phyloP scores from a whole-genome alignment of 2,888 invertebrate species.

The Athetis lepigone region DNA sequence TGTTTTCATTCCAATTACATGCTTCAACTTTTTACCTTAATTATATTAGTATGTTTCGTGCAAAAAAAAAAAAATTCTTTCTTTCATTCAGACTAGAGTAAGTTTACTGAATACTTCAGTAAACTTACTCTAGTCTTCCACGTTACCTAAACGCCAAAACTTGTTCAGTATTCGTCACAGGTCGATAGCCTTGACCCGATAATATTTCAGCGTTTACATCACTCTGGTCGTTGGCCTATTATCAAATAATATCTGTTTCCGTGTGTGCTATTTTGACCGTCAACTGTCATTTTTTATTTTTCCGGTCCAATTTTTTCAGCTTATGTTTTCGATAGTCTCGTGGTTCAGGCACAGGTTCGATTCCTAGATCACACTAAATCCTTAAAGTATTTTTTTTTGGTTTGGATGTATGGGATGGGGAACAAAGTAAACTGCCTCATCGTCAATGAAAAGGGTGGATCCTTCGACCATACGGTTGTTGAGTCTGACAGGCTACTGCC shows the following conservation, averaged over 20 bases:
- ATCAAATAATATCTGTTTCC: slow-evolving; percentile 51
- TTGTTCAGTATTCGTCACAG: slow-evolving; percentile 35
- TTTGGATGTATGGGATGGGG: too few relatives aligned
- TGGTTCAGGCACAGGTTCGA: too few relatives aligned
- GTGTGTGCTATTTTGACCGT: slow-evolving; percentile 16
- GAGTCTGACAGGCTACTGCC: too few relatives aligned
- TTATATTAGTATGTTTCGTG: not conserved
- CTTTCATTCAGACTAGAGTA: not conserved
- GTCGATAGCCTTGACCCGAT: slow-evolving; percentile 59
- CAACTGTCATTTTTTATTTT: not conserved
- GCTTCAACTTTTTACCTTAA: too few relatives aligned
- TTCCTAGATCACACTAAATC: too few relatives aligned
- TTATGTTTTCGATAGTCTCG: too few relatives aligned
- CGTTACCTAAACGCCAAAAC: slow-evolving; percentile 10
- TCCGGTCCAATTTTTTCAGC: not conserved
- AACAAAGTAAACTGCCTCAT: too few relatives aligned
- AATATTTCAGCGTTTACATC: slow-evolving; percentile 54
- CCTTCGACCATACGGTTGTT: too few relatives aligned
- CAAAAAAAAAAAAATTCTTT: not conserved
- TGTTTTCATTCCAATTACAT: not conserved
- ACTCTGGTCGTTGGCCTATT: slow-evolving; percentile 46
- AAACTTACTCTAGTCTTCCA: not conserved
- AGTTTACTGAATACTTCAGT: too few relatives aligned
- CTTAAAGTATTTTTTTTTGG: too few relatives aligned
- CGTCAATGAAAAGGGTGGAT: too few relatives aligned